Evolutionary conservation across 2,113 vertebrate species (phyloP).

Genomic region (Eclectus roratus): DNA sequence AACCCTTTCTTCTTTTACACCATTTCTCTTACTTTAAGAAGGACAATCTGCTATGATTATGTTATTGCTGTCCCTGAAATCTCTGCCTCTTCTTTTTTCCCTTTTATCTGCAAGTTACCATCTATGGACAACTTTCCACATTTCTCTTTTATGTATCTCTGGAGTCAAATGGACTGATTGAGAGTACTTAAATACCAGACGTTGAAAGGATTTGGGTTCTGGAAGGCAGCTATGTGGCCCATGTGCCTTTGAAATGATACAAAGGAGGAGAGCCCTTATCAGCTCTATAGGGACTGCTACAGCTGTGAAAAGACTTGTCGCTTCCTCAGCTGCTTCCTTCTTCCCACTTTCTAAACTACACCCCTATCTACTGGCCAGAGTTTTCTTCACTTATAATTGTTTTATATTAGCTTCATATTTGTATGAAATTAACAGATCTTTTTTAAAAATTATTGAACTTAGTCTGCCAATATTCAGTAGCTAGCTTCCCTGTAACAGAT

Average conservation of each 20-base stretch:
- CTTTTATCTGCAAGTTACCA: neutral
- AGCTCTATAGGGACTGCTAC: neutral
- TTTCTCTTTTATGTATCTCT: neutral
- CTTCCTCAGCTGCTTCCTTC: neutral
- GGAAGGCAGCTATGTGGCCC: accelerated
- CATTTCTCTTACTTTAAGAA: neutral
- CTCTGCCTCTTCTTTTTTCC: neutral
- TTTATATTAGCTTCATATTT: neutral
- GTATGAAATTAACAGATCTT: neutral
- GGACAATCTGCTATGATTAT: neutral
- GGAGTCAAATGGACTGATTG: neutral
- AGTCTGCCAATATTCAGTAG: neutral
- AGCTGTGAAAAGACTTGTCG: neutral
- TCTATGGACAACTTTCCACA: neutral
- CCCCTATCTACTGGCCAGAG: neutral
- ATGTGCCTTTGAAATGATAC: neutral
- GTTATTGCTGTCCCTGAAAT: neutral
- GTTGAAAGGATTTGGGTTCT: neutral
- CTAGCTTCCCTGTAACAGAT: neutral
- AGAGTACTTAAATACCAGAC: neutral
- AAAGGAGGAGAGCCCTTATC: neutral
- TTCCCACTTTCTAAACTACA: neutral
- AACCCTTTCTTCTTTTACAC: neutral
- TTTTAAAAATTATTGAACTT: neutral
- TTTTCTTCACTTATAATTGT: neutral